These are phyloP conservation scores for Aphidius colemani DNA, from an alignment of 2,888 invertebrate species.

Conservation along the genomic window DNA sequence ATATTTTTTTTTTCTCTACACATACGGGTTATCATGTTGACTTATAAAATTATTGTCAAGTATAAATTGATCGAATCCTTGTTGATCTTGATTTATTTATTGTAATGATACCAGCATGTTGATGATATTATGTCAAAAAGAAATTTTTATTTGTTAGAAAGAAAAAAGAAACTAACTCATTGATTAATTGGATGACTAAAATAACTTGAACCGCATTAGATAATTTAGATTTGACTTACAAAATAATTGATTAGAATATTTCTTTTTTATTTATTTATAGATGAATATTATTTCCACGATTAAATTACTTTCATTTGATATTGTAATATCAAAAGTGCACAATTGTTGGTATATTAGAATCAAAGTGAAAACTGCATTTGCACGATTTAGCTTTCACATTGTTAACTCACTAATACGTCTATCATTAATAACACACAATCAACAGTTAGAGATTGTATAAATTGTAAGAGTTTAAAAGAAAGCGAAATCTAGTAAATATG, in stretches of 20 bases:
- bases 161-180: too few relatives aligned
- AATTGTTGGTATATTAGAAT: not conserved
- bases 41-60: too few relatives aligned
- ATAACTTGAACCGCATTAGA: too few relatives aligned
- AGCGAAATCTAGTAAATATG: slow-evolving; percentile 1
- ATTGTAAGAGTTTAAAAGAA: slow-evolving; percentile 17
- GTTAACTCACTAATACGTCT: slow-evolving; percentile 21
- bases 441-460: slow-evolving; percentile 5
- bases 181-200: too few relatives aligned
- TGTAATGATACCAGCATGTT: too few relatives aligned
- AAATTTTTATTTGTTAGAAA: too few relatives aligned
- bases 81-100: too few relatives aligned
- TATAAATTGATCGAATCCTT: too few relatives aligned
- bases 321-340: not conserved
- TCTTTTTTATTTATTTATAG: not conserved
- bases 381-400: slow-evolving; percentile 38
- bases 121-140: too few relatives aligned
- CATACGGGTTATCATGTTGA: too few relatives aligned
- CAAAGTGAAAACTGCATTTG: slow-evolving; percentile 39
- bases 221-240: too few relatives aligned
- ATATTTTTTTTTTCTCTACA: too few relatives aligned
- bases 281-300: not conserved
- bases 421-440: not conserved
- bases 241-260: not conserved
- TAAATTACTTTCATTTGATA: not conserved